Evolutionary conservation across 1,140 invertebrate genomes (phyloP), one percentile per base, ranked within the genome.

Genomic region (Sycophaga agraensis): DNA sequence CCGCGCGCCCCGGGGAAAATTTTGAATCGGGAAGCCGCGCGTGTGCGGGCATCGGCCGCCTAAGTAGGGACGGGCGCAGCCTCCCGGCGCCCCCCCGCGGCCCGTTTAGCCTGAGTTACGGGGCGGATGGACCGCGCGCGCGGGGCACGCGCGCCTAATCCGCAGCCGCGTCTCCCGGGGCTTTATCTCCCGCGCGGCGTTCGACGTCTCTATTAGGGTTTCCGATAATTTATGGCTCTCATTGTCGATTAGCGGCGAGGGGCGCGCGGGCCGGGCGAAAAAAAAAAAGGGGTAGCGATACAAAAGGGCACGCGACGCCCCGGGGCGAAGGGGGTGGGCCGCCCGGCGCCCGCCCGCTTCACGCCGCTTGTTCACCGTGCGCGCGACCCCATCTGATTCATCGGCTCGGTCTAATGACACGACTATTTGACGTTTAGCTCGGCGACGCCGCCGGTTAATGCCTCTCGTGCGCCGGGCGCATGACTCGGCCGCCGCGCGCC

Each of bases 211-310:
- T 77, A 79, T 81, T 80, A 78, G 76, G 77, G 75, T 69, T 67
- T 62, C 58, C 53, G 73, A 78, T 80, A 81, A 81, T 81, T 81
- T 81, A 81, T 80, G 73, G 73, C 72, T 73, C 48, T 69, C 61
- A 79, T 80, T 80, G 79, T 78, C 75, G 73, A 80, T 79, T 80
- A 80, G 74, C 76, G 72, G 76, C 75, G 74, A 43, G 17, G 63
- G 53, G 62, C 31, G 58, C 45, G 45, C 55, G 46, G 48, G 42
- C 49, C 54, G 55, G 56, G 21, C 4, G 17, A 42, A 42, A 60
- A 61, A 53, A 59, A 65, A 71, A 73, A 73, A 72, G 68, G 73
- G 73, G 72, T 73, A 67, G 76, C 72, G 24, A 37, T 42, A 55
- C 40, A 51, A 61, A 61, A 54, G 46, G 56, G 57, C 57, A 48